Evolutionary conservation across 2,113 vertebrate genomes (phyloP).

Genomic region (Cephalopterus ornatus): DNA sequence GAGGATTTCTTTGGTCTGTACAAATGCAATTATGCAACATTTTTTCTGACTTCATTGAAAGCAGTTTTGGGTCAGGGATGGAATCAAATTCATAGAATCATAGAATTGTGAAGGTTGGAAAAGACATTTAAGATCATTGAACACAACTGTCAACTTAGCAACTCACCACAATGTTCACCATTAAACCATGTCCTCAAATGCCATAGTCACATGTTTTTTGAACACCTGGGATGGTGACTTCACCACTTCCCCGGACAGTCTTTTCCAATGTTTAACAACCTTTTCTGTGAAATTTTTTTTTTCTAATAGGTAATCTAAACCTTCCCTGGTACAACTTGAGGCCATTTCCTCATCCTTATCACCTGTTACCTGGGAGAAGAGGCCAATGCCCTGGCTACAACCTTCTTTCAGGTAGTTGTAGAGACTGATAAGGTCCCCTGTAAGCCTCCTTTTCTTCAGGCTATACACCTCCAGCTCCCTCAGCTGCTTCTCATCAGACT

Average conservation of each 20-base stretch:
- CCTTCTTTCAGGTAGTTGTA: not conserved
- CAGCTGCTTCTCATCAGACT: not conserved
- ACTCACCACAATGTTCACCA: not conserved
- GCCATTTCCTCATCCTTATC: not conserved
- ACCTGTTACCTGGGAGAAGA: not conserved
- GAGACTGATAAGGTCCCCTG: not conserved
- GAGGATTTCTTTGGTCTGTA: not conserved
- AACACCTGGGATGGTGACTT: not conserved
- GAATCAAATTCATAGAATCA: not conserved
- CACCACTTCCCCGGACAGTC: not conserved
- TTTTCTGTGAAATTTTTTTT: not conserved
- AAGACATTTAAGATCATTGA: not conserved
- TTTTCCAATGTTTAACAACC: not conserved
- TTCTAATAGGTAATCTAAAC: not conserved
- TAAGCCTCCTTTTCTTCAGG: not conserved
- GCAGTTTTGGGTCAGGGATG: not conserved
- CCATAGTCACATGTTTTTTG: not conserved
- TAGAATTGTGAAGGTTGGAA: not conserved
- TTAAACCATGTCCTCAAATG: not conserved
- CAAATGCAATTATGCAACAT: not conserved
- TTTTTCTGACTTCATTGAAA: not conserved
- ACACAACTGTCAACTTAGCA: not conserved
- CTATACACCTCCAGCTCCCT: not conserved
- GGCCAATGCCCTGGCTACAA: not conserved
- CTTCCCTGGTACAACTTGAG: not conserved